Evolutionary conservation across 2,113 vertebrate genomes (phyloP).

Genomic region (Rhegmatorhina hoffmannsi): DNA sequence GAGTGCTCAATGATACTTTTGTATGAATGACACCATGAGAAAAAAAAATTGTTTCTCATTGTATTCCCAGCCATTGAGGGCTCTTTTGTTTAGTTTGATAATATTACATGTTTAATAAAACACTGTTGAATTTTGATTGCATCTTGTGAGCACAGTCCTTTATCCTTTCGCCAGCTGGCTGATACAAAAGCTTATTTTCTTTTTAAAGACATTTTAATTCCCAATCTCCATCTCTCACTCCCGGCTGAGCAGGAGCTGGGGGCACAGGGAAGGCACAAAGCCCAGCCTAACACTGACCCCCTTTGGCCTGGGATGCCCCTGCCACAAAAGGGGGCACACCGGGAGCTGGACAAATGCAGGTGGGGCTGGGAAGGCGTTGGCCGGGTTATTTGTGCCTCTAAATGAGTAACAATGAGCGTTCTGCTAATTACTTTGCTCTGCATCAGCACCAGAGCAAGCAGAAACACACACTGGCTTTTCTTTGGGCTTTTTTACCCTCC

Average conservation of each 20-base stretch:
- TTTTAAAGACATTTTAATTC: constrained; percentile 66
- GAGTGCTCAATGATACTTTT: constrained; percentile 41
- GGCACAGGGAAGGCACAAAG: not conserved
- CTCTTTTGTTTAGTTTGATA: constrained; percentile 72
- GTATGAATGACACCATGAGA: constrained; percentile 46
- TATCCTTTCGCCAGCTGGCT: constrained; percentile 73
- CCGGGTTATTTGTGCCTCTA: constrained; percentile 64
- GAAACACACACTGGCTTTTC: not conserved
- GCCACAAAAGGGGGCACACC: not conserved
- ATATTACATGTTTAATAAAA: constrained; percentile 76
- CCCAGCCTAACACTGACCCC: constrained; percentile 20
- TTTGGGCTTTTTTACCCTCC: constrained; percentile 18
- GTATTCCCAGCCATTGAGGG: constrained; percentile 70
- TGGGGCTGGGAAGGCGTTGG: constrained; percentile 42
- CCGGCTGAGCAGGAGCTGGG: not conserved
- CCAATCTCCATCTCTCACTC: constrained; percentile 14
- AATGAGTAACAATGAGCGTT: constrained; percentile 65
- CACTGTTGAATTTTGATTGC: constrained; percentile 73
- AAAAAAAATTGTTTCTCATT: constrained; percentile 28
- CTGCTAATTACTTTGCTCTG: constrained; percentile 63
- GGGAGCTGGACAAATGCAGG: not conserved
- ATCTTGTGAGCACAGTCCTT: constrained; percentile 68
- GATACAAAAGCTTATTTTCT: constrained; percentile 73
- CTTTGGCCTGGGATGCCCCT: not conserved
- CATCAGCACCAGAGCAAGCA: constrained; percentile 43